These are phyloP conservation scores for Lucinisca nassula DNA, from an alignment of 2,888 invertebrate species.

Conservation along the genomic window DNA sequence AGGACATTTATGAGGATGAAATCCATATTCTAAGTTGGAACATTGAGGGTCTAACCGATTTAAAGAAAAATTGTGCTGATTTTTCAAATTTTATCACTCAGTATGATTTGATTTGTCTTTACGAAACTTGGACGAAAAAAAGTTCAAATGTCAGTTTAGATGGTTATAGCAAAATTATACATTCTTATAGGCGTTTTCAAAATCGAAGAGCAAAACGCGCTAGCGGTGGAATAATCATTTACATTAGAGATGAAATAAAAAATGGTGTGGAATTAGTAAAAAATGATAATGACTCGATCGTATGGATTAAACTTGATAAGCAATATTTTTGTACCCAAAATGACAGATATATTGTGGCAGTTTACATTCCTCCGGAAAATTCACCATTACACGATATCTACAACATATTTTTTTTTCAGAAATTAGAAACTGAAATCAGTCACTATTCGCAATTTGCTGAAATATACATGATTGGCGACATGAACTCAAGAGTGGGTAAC, in stretches of 20 bases:
- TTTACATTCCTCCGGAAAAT: background rate
- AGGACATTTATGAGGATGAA: background rate
- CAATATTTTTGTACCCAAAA: background rate
- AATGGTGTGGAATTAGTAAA: background rate
- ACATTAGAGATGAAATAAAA: background rate
- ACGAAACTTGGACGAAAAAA: constrained; percentile 5
- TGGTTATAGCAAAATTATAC: background rate
- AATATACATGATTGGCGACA: too few relatives aligned
- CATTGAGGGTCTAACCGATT: constrained; percentile 3
- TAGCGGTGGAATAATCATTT: background rate
- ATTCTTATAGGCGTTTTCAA: constrained; percentile 19
- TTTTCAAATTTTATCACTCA: constrained; percentile 6
- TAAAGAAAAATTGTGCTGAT: background rate
- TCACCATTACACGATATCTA: too few relatives aligned
- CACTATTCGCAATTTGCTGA: too few relatives aligned
- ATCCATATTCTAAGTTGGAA: background rate
- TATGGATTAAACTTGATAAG: background rate
- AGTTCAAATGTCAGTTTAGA: background rate
- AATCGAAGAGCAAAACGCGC: background rate
- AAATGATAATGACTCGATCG: background rate
- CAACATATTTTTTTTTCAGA: too few relatives aligned
- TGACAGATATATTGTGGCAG: background rate
- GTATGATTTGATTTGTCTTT: constrained; percentile 9
- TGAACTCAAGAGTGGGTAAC: too few relatives aligned
- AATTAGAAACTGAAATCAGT: too few relatives aligned